Evolutionary conservation across 2,797 vertebrate genomes (phyloP).

Genomic region (Gymnopithys bicolor): DNA sequence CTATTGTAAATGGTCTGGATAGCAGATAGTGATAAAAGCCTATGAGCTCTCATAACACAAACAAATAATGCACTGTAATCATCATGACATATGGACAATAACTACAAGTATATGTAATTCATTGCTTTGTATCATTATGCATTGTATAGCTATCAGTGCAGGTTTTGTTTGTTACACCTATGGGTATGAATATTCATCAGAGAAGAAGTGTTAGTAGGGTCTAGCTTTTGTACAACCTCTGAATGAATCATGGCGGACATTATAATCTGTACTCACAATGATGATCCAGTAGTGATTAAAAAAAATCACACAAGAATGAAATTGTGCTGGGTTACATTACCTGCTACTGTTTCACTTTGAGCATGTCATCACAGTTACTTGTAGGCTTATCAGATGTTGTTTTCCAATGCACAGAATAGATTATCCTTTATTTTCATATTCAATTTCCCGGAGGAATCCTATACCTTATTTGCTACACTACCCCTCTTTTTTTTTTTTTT

Average conservation of each 20-base stretch:
- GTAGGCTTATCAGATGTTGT: neutral
- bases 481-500: fast-evolving
- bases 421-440: neutral
- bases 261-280: neutral
- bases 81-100: neutral
- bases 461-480: neutral
- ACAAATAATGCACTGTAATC: neutral
- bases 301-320: neutral
- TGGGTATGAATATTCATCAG: neutral
- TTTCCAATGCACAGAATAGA: neutral
- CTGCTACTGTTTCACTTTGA: neutral
- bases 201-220: neutral
- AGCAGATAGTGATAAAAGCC: neutral
- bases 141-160: neutral
- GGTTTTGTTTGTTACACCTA: neutral
- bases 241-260: neutral
- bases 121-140: neutral
- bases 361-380: neutral
- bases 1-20: neutral
- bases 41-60: neutral
- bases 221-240: neutral
- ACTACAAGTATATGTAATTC: neutral
- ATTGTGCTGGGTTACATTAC: neutral
- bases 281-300: neutral
- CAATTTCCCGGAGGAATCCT: neutral